Base-by-base conservation (phyloP, 1,140 invertebrate species). In the Archivesica marissinica region DNA sequence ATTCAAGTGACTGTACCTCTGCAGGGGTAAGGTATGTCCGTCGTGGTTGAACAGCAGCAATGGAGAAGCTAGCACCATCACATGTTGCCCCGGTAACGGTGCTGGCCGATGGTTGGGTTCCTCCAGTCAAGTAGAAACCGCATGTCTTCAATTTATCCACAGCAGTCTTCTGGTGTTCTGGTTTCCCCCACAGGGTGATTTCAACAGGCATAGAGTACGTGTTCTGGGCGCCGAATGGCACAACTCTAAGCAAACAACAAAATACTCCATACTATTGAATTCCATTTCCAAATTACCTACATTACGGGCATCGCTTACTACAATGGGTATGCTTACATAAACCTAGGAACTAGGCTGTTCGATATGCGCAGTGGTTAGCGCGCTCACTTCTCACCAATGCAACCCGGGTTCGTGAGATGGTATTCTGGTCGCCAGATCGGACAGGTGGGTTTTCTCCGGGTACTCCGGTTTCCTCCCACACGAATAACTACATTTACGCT, bases 171-270 rank as follows among this genome's bases (percentile, higher is more conserved):
- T 88, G 85, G 25, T 88, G 75, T 77, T 87, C 81, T 35, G 81
- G 81, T 28, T 70, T 72, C 0, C 88, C 89, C 88, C 88, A 90
- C 9, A 90, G 76, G 0, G 85, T 86, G 20, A 90, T 72, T 33
- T 89, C 86, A 25, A 89, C 64, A 0, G 87, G 87, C 85, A 89
- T 89, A 20, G 70, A 70, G 68, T 80, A 89, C 39, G 59, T 59
- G 59, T 90, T 89, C 4, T 54, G 39, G 41, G 70, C 30, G 9
- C 89, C 88, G 81, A 68, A 81, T 41, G 89, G 89, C 23, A 90
- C 87, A 25, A 88, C 66, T 2, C 89, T 90, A 41, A 13, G 1
- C 17, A 28, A 30, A n/a, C n/a, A n/a, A n/a, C n/a, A n/a, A n/a
- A n/a, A n/a, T n/a, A n/a, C n/a, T n/a, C n/a, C n/a, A n/a, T n/a